A percentile compares a stretch with the other conserved stretches of the same genome.
Evolutionary conservation across 2,797 vertebrate genomes (phyloP).

Genomic region (Todus mexicanus): DNA sequence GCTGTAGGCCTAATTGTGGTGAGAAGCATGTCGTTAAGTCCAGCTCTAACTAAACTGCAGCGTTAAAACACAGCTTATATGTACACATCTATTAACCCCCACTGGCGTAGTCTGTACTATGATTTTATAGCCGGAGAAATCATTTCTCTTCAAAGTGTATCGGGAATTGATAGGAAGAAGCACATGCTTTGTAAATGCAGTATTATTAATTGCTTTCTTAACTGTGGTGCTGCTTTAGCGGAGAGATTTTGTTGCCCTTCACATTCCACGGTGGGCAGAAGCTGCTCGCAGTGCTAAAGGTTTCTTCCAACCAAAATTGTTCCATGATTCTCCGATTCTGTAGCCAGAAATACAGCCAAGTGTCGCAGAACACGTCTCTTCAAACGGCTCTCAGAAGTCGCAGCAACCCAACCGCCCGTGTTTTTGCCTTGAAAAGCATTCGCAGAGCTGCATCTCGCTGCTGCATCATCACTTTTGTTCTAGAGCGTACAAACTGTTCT

Average conservation of each 20-base stretch:
- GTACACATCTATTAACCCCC: neutral
- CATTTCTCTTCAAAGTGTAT: neutral
- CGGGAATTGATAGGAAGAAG: neutral
- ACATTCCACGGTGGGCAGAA: neutral
- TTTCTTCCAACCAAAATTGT: too few species aligned
- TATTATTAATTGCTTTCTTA: neutral
- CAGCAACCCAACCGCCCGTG: neutral
- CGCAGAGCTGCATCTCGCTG: neutral
- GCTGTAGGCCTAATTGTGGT: neutral
- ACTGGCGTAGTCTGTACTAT: neutral
- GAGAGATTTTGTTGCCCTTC: neutral
- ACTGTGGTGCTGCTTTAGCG: neutral
- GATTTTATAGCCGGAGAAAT: neutral
- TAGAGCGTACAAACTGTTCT: neutral
- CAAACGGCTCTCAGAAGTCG: neutral
- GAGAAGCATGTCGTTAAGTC: neutral
- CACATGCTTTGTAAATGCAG: neutral
- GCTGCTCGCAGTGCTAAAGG: too few species aligned
- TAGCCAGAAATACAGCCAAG: neutral
- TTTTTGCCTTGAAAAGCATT: neutral
- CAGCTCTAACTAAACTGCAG: neutral
- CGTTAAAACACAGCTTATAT: slow-evolving; percentile 41
- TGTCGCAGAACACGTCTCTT: neutral
- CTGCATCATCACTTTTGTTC: neutral
- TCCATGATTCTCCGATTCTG: too few species aligned